Base-by-base conservation (phyloP, 2,888 invertebrate species). In the Rhimphoctona megacephalus region DNA sequence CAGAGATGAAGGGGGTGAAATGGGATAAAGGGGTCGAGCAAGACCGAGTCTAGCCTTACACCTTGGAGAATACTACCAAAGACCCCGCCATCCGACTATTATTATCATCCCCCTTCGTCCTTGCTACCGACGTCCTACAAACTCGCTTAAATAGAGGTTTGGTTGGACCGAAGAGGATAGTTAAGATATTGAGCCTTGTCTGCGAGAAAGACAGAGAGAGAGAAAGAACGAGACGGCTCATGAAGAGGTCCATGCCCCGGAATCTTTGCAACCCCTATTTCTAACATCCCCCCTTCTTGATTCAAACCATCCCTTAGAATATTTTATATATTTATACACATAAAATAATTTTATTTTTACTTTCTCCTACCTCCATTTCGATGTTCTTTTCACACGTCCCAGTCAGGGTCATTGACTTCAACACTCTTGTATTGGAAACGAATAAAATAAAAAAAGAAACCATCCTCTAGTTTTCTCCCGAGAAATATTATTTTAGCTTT, bases 151-250 rank as follows among this genome's bases (percentile, higher is more conserved):
- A 88, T 88, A 79, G 85, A 84, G 85, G 82, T 84, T 86, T 81
- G 85, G 85, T 89, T 78, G 61, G 81, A 83, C 64, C 66, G 84
- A 85, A 81, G 82, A 69, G 83, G 89, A 85, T 89, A 89, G 89
- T 89, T 89, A 89, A 89, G 89, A 88, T 89, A 89, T 89, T 85
- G 89, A 89, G 83, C 89, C 54, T 79, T 46, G 79, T 19, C 79
- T 79, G 79, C 1, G 22, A 69, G 69, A 46, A 25, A 69, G 25
- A 69, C 6, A 14, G 25, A 78, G 83, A 72, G 70, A 52, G 70
- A 64, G 70, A 64, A 77, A 54, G 73, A 81, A 25, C 19, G 78
- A 72, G 64, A 77, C 39, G 72, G 30, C 72, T 72, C 77, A 67
- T 79, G 66, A 72, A 83, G 73, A 83, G 78, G 72, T 79, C 54